phyloP scores from a whole-genome alignment of 2,113 vertebrate genomes.

The Suricata suricatta region DNA sequence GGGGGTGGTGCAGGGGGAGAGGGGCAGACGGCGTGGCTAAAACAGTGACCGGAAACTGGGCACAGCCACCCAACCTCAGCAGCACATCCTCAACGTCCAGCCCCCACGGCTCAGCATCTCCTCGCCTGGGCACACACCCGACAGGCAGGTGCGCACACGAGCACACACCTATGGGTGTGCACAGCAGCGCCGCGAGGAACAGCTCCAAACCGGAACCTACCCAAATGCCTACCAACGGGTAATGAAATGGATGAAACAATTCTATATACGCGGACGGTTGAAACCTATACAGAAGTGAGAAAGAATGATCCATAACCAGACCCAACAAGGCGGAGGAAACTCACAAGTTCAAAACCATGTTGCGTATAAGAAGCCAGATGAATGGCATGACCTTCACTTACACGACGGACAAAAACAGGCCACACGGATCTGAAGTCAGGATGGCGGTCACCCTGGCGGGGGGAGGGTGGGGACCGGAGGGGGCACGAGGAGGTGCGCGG shows the following conservation, averaged over 20 bases:
- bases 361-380: not conserved
- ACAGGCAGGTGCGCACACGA: fast-evolving
- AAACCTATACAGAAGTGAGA: not conserved
- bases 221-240: not conserved
- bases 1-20: fast-evolving
- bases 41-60: not conserved
- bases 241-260: not conserved
- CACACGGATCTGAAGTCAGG: not conserved
- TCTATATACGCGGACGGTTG: fast-evolving
- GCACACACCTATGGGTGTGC: not conserved
- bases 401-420: too few species aligned
- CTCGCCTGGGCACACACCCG: not conserved
- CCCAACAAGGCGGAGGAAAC: not conserved
- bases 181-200: not conserved
- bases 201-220: not conserved
- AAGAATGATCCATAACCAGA: not conserved
- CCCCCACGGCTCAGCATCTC: not conserved
- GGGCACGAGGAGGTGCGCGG: not conserved
- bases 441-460: not conserved
- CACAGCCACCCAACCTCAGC: not conserved
- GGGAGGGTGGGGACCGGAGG: not conserved
- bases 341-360: not conserved
- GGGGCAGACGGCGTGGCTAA: not conserved
- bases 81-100: not conserved
- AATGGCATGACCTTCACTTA: not conserved